Percentiles rank a stretch among this genome's conserved stretches.
phyloP scores from a whole-genome alignment of 1,140 invertebrate species.

The Camponotus floridanus region DNA sequence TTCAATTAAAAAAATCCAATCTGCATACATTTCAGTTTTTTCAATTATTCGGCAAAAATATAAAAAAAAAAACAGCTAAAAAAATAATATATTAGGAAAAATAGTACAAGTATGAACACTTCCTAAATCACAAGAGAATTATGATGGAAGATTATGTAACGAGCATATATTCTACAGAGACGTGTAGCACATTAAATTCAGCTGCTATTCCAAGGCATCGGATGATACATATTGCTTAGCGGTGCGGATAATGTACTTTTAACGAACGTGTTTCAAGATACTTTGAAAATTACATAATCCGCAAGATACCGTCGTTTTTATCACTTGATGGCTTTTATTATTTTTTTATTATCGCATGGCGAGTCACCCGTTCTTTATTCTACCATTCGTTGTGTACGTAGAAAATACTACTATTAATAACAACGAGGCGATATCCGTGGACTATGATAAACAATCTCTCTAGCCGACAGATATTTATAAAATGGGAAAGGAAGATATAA shows the following conservation, averaged over 20 bases:
- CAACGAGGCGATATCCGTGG: conserved; percentile 7
- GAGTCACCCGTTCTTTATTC: conserved; percentile 7
- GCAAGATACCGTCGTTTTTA: neutral
- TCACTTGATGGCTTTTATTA: neutral
- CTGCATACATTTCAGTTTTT: neutral
- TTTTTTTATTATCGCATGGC: neutral
- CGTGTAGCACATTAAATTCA: conserved; percentile 15
- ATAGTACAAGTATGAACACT: neutral
- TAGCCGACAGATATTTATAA: conserved; percentile 38
- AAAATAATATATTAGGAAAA: conserved; percentile 24
- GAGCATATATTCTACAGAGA: neutral
- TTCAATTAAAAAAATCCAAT: conserved; percentile 17
- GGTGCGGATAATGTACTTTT: neutral
- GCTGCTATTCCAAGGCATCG: neutral
- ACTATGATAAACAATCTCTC: conserved; percentile 29
- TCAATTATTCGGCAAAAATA: conserved; percentile 21
- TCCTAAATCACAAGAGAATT: conserved; percentile 10
- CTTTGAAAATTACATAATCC: neutral
- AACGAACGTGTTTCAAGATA: neutral
- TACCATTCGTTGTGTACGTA: neutral
- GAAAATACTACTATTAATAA: conserved; percentile 48
- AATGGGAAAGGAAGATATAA: conserved; percentile 10
- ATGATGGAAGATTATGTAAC: neutral
- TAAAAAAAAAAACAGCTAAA: neutral
- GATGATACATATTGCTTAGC: neutral